Evolutionary conservation across 2,113 vertebrate species (phyloP), one percentile per base, ranked within the genome.

Genomic region (Pogonocichla stellata): DNA sequence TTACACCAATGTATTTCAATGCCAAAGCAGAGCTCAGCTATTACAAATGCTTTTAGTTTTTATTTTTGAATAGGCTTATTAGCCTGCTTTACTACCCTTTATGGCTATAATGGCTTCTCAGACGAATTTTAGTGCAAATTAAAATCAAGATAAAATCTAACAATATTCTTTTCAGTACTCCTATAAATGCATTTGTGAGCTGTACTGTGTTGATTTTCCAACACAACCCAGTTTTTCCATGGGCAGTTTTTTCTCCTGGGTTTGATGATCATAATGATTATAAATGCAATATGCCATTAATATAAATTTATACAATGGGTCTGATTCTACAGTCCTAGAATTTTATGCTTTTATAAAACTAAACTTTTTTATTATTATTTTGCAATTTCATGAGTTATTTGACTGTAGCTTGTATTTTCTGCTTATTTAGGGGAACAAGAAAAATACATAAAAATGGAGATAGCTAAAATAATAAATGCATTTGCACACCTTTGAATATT

Each of bases 161-260:
- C 8, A 43, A 12, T 73, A 23, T 73, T 84, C 2, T 77, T 86
- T 75, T 62, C 31, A 53, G 61, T 83, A 3, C 34, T 53, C 43
- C 65, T 48, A 38, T 77, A 71, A 54, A 45, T 22, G 22, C 17
- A 24, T 58, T 72, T 92, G 23, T 86, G 38, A 19, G 38, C 33
- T 92, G 22, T 70, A 66, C 22, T 19, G 1, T 34, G 36, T 31
- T 43, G 54, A 33, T 53, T 78, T 10, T 86, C 50, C 19, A 80
- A 43, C 7, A 15, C 24, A 24, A 11, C 0, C 0, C 12, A 64
- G 10, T 54, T 67, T 81, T 78, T 51, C 80, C 28, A 62, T 0
- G 0, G 42, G 24, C 31, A 24, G 3, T 87, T 94, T 95, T 24
- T 88, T 74, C 53, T 73, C 28, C 38, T 75, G 8, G 15, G 23